Evolutionary conservation across 1,140 invertebrate genomes (phyloP).

Genomic region (Grapholita molesta): DNA sequence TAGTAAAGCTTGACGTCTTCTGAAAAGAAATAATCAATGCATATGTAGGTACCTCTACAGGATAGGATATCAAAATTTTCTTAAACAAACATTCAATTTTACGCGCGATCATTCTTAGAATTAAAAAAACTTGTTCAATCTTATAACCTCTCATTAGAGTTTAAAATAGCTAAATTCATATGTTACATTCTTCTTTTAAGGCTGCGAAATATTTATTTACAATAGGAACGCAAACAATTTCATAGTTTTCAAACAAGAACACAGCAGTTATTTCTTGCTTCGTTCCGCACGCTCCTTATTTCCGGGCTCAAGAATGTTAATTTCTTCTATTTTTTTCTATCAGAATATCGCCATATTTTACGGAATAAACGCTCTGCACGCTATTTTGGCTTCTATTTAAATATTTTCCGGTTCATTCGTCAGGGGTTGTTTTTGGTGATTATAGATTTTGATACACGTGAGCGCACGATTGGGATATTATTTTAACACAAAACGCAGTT

Average conservation of each 20-base stretch:
- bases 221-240: constrained; percentile 36
- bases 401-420: constrained; percentile 76
- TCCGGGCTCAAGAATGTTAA: constrained; percentile 65
- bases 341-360: constrained; percentile 67
- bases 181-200: constrained; percentile 7
- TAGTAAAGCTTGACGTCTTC: no score
- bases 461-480: constrained; percentile 20
- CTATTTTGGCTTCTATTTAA: constrained; percentile 74
- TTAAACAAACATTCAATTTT: not conserved
- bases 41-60: no score
- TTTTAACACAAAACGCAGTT: not conserved
- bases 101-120: not conserved
- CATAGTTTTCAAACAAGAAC: constrained; percentile 45
- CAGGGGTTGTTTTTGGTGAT: constrained; percentile 65
- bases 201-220: constrained; percentile 11
- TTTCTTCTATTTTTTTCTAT: constrained; percentile 56
- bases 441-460: constrained; percentile 58
- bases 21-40: no score
- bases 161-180: not conserved
- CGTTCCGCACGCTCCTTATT: constrained; percentile 49
- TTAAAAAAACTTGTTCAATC: not conserved
- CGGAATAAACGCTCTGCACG: constrained; percentile 48
- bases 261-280: constrained; percentile 40
- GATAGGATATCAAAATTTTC: no score
- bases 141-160: not conserved